Evolutionary conservation across 2,113 vertebrate species (phyloP).

Genomic region (Lates calcarifer): DNA sequence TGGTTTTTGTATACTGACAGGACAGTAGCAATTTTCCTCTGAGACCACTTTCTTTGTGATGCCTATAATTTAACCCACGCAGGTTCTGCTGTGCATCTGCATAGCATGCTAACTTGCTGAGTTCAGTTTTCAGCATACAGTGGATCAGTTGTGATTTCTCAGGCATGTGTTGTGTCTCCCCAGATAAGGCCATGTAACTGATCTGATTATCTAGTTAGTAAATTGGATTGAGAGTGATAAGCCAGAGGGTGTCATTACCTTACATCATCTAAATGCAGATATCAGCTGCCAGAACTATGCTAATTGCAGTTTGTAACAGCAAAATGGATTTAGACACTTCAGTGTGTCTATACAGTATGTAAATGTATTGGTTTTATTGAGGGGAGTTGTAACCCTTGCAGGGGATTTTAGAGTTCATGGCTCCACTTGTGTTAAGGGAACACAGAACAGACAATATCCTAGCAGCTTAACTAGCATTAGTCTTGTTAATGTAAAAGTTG

Average conservation of each 20-base stretch:
- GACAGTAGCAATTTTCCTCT: conserved; percentile 8
- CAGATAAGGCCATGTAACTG: conserved; percentile 43
- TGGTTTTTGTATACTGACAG: conserved; percentile 41
- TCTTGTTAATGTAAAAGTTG: not conserved
- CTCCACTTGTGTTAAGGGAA: not conserved
- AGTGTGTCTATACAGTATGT: not conserved
- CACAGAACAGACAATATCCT: not conserved
- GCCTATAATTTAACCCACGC: conserved; percentile 1
- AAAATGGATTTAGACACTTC: conserved; percentile 32
- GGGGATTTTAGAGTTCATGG: not conserved
- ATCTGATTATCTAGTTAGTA: conserved; percentile 58
- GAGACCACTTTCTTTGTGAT: not conserved
- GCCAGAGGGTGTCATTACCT: conserved; percentile 28
- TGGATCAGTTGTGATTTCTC: conserved; percentile 33
- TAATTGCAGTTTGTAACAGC: not conserved
- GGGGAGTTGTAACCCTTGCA: not conserved
- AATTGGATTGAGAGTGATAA: conserved; percentile 62
- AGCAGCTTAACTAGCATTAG: not conserved
- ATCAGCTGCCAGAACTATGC: conserved; percentile 16
- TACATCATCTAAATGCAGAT: conserved; percentile 41
- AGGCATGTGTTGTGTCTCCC: conserved; percentile 31
- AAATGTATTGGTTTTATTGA: conserved; percentile 1
- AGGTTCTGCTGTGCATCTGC: not conserved
- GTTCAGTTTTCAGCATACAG: conserved; percentile 8
- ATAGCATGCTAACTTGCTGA: not conserved